Evolutionary conservation across 2,888 invertebrate species (phyloP).

Genomic region (Drosophila putrida): DNA sequence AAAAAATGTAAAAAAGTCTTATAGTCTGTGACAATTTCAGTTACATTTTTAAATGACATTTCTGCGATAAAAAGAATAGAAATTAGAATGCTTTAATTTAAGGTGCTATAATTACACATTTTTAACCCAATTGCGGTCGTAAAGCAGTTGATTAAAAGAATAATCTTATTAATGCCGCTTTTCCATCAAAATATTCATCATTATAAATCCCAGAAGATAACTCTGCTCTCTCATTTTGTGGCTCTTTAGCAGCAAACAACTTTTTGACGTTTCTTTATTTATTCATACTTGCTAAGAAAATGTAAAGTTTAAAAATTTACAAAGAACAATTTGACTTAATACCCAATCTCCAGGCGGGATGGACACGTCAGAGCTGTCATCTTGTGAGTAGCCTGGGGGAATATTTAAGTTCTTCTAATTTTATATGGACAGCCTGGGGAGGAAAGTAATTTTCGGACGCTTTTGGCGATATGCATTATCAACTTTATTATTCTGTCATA

Average conservation of each 20-base stretch:
- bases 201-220: background rate
- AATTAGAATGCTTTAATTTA: background rate
- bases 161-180: background rate
- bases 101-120: no score
- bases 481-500: conserved; percentile 6
- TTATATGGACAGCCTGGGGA: conserved; percentile 2
- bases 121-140: background rate
- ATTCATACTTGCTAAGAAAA: conserved; percentile 11
- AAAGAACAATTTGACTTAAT: conserved; percentile 7
- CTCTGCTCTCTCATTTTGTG: background rate
- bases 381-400: background rate
- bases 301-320: conserved; percentile 13
- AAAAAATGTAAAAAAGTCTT: background rate
- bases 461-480: background rate
- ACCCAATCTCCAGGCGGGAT: background rate
- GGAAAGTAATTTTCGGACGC: conserved; percentile 7
- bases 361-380: conserved; percentile 18
- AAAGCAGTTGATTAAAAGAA: conserved; percentile 1
- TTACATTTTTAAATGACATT: background rate
- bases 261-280: conserved; percentile 7
- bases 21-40: background rate
- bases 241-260: background rate
- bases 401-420: conserved; percentile 5
- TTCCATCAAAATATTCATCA: background rate
- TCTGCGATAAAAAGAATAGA: background rate